Base-by-base conservation (phyloP, 2,888 invertebrate species). In the Pherbina coryleti region DNA sequence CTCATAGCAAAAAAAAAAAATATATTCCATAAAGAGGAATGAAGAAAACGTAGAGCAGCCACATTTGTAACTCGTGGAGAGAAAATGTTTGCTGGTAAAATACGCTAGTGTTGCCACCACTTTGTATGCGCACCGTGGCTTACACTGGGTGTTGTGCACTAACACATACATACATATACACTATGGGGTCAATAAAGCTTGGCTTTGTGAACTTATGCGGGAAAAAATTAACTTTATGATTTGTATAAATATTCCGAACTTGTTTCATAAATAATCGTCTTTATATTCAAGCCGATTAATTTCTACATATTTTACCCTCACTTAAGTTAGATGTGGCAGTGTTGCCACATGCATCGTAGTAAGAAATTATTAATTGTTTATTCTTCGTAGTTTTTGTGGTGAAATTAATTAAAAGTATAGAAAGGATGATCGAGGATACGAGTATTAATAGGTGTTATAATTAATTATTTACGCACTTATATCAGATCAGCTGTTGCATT, bases 81-180 rank as follows among this genome's bases (percentile, higher is more conserved):
- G 51, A 57, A 72, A 72, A 44, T 57, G 5, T 37, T 60, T 60
- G 72, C 60, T 72, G 60, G 22, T 37, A 34, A 22, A 44, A 25
- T 44, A 44, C 14, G 44, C 44, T 44, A 44, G 44, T 44, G 44
- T 11, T 11, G 60, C 17, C 17, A 22, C 60, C 60, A 60, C 22
- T 2, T 22, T 22, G 28, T 28, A 60, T 9, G 22, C 67, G 22
- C 67, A 44, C 2, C 37, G 17, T 37, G 19, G n/a, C 34, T 66
- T 37, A 31, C 44, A 17, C 49, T 34, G 44, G 49, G 8, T n/a
- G 37, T 67, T 44, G 22, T 49, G 62, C 9, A 64, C 28, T 3
- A 1, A 44, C 44, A 44, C 44, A 44, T 14, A 44, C 44, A 44
- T 3, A 11, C 11, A 11, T 14, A 11, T 14, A 3, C 37, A 44